Evolutionary conservation across 2,888 invertebrate species (phyloP).

Genomic region (Drosophila ustulata): DNA sequence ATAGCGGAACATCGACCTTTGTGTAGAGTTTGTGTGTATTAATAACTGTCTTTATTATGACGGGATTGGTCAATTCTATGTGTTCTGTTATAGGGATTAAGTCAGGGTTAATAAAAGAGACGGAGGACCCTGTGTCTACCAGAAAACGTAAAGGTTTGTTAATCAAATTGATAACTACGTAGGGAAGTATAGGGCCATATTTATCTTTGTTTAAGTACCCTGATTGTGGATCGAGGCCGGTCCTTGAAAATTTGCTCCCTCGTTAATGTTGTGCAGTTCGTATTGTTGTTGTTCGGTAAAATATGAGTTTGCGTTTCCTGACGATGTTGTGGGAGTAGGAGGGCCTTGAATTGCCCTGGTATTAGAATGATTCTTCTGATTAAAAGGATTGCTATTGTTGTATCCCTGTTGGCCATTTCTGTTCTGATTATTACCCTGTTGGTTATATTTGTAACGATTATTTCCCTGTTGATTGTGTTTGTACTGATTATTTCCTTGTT

Average conservation of each 20-base stretch:
- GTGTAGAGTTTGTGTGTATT: neutral
- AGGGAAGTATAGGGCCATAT: neutral
- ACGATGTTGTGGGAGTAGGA: neutral
- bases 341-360: too few relatives aligned
- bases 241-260: conserved; percentile 9
- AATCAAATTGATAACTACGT: neutral
- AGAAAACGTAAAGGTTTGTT: neutral
- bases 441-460: neutral
- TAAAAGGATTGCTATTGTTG: too few relatives aligned
- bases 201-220: conserved; percentile 9
- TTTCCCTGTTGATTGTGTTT: neutral
- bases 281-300: neutral
- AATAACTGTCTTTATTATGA: too few relatives aligned
- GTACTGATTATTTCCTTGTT: neutral
- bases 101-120: too few relatives aligned
- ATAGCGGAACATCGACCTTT: neutral
- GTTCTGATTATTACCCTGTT: neutral
- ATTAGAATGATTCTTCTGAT: too few relatives aligned
- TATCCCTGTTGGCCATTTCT: neutral
- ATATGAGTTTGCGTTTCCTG: too few relatives aligned
- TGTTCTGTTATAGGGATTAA: too few relatives aligned
- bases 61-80: too few relatives aligned
- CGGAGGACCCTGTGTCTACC: too few relatives aligned
- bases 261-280: conserved; percentile 6
- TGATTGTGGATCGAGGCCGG: conserved; percentile 5